Percentiles rank a stretch among this genome's conserved stretches.
phyloP scores from a whole-genome alignment of 1,140 invertebrate genomes.

The Ectropis grisescens region DNA sequence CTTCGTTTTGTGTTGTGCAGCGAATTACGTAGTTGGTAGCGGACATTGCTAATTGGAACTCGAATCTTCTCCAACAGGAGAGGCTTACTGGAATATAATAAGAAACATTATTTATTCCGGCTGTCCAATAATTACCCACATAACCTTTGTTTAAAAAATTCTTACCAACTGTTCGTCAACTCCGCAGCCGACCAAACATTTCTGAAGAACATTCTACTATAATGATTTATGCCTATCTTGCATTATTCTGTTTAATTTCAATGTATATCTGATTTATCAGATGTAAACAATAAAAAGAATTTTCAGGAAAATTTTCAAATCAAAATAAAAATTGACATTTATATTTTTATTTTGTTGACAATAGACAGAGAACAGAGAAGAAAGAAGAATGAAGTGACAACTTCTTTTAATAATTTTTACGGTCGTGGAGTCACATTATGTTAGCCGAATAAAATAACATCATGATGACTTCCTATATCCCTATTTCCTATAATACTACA shows the following conservation, averaged over 20 bases:
- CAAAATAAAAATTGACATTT: background rate
- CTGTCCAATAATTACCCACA: background rate
- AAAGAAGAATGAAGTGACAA: too few species aligned
- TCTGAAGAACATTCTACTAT: constrained; percentile 49
- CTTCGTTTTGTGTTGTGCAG: constrained; percentile 36
- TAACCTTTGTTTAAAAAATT: background rate
- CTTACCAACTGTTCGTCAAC: constrained; percentile 41
- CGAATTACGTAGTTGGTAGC: constrained; percentile 33
- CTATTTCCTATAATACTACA: too few species aligned
- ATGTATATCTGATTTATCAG: background rate
- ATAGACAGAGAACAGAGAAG: constrained; percentile 19
- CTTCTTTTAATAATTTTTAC: too few species aligned
- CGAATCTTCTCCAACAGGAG: constrained; percentile 22
- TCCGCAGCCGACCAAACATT: constrained; percentile 46
- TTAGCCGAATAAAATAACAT: too few species aligned
- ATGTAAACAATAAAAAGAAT: background rate
- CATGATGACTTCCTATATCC: too few species aligned
- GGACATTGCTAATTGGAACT: constrained; percentile 20
- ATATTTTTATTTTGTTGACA: constrained; percentile 19
- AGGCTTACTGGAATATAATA: constrained; percentile 35
- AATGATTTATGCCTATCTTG: constrained; percentile 9
- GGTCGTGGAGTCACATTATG: too few species aligned
- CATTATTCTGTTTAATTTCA: constrained; percentile 11
- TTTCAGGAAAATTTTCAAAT: background rate
- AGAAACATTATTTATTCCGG: constrained; percentile 3